Evolutionary conservation across 2,888 invertebrate species (phyloP).

Genomic region (Trichopria drosophilae): DNA sequence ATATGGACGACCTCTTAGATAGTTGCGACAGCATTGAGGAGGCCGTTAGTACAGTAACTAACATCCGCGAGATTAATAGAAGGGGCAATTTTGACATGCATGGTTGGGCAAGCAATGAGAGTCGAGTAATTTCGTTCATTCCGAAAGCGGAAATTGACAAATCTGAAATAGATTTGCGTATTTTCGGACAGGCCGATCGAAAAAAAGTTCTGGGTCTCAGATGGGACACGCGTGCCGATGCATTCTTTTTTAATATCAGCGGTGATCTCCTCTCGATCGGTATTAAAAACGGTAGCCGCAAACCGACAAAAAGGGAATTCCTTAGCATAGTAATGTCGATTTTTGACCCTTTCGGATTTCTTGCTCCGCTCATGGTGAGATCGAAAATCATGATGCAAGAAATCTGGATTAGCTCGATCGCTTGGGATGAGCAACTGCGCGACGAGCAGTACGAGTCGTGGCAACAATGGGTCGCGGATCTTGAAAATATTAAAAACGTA

Average conservation of each 20-base stretch:
- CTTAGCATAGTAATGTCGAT: constrained; percentile 35
- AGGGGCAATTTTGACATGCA: constrained; percentile 9
- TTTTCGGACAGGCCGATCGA: neutral
- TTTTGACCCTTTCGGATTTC: constrained; percentile 41
- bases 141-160: neutral
- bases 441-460: constrained; percentile 19
- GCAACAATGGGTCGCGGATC: constrained; percentile 31
- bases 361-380: constrained; percentile 31
- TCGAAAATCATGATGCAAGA: constrained; percentile 35
- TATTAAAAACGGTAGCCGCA: constrained; percentile 10
- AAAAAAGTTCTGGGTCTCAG: constrained; percentile 31
- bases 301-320: constrained; percentile 34
- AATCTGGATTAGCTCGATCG: constrained; percentile 29
- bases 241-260: constrained; percentile 28
- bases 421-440: constrained; percentile 27
- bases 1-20: constrained; percentile 37
- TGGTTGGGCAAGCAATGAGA: constrained; percentile 2
- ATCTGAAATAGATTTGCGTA: neutral
- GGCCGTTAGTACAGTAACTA: neutral
- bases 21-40: constrained; percentile 10
- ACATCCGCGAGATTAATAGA: neutral
- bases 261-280: too few species aligned
- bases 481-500: constrained; percentile 2
- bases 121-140: neutral
- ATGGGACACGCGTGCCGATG: constrained; percentile 29